phyloP scores from a whole-genome alignment of 2,113 vertebrate genomes.

The Helogale parvula region DNA sequence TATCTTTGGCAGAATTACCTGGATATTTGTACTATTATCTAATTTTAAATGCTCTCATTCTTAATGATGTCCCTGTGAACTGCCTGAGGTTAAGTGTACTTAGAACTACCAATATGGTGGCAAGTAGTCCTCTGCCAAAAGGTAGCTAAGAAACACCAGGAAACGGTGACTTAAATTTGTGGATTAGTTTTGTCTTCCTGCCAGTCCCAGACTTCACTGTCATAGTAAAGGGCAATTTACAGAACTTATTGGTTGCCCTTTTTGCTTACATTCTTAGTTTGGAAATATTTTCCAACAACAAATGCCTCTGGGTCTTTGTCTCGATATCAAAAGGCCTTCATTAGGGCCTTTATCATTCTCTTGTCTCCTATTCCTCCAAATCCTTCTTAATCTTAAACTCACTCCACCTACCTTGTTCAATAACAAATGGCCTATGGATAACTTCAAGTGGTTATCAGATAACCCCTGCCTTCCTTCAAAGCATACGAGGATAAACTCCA shows the following conservation, averaged over 20 bases:
- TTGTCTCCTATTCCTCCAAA: background rate
- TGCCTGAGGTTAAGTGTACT: background rate
- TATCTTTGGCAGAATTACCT: background rate
- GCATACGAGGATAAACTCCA: background rate
- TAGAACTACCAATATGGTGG: background rate
- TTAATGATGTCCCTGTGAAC: background rate
- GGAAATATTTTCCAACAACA: conserved; percentile 1
- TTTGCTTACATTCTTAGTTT: background rate
- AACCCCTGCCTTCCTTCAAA: background rate
- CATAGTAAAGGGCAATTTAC: background rate
- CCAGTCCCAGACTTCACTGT: background rate
- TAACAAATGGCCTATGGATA: background rate
- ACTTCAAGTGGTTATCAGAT: background rate
- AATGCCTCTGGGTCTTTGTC: background rate
- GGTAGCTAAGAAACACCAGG: background rate
- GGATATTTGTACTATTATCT: background rate
- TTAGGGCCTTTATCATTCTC: background rate
- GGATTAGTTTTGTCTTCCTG: background rate
- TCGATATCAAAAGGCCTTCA: background rate
- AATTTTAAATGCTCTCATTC: background rate
- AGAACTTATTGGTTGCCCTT: background rate
- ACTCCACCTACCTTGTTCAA: background rate
- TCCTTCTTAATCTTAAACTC: background rate
- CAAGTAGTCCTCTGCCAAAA: background rate
- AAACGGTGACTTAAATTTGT: background rate